These are phyloP conservation scores for Luscinia megarhynchos DNA, from an alignment of 2,797 vertebrate species.

Conservation along the genomic window DNA sequence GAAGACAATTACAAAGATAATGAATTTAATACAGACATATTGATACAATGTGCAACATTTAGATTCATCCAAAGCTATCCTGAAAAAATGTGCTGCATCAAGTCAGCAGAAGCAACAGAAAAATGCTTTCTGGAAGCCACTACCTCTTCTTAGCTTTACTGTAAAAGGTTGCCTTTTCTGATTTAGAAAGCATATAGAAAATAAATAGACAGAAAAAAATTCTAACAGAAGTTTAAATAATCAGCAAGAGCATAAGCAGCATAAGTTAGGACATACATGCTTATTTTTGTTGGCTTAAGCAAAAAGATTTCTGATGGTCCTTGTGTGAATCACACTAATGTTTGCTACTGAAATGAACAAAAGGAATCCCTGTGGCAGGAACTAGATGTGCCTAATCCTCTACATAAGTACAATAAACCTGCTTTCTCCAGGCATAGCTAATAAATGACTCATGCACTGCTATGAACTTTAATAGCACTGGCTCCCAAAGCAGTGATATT, in stretches of 20 bases:
- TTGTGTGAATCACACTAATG: not conserved
- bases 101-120: not conserved
- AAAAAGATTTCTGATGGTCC: not conserved
- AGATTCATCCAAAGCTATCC: not conserved
- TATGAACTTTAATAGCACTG: not conserved
- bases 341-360: not conserved
- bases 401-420: not conserved
- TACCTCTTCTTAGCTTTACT: not conserved
- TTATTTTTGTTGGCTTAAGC: not conserved
- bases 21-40: not conserved
- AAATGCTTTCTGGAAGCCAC: not conserved
- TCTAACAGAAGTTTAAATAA: not conserved
- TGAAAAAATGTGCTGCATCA: not conserved
- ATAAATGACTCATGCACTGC: conserved; percentile 3
- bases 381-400: not conserved
- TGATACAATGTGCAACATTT: not conserved
- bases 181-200: not conserved
- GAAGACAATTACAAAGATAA: not conserved
- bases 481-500: not conserved
- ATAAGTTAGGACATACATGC: not conserved
- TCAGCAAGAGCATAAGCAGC: not conserved
- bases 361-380: not conserved
- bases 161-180: not conserved
- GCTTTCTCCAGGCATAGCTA: not conserved
- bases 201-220: not conserved